phyloP scores from a whole-genome alignment of 1,140 invertebrate genomes.

The Magallana ariakensis region DNA sequence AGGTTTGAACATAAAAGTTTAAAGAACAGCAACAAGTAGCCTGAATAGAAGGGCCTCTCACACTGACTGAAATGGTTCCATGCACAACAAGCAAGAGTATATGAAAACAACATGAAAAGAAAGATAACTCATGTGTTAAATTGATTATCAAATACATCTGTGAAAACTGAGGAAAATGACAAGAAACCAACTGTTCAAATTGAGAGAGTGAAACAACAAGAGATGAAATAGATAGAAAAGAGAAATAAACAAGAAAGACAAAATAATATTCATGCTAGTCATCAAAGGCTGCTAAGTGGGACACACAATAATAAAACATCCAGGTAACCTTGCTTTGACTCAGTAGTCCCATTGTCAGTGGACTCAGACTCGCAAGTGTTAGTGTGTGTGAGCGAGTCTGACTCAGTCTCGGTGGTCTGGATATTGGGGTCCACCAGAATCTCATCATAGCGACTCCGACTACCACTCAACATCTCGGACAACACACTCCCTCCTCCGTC shows the following conservation, averaged over 20 bases:
- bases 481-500: slow-evolving; percentile 50
- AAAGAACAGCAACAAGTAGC: too few species aligned
- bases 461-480: slow-evolving; percentile 40
- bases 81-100: not conserved
- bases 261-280: slow-evolving; percentile 14
- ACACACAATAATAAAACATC: slow-evolving; percentile 13
- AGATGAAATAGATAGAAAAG: not conserved
- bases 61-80: not conserved
- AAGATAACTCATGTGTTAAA: not conserved
- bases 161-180: not conserved
- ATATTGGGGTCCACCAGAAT: not conserved
- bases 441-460: slow-evolving; percentile 13
- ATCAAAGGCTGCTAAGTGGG: slow-evolving; percentile 24
- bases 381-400: not conserved
- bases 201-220: not conserved
- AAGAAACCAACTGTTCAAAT: not conserved
- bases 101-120: not conserved
- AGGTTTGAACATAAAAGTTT: too few species aligned
- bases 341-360: not conserved
- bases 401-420: slow-evolving; percentile 12
- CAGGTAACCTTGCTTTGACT: slow-evolving; percentile 21
- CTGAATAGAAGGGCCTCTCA: not conserved
- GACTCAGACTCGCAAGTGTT: not conserved
- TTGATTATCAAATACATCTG: not conserved
- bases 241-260: not conserved